A percentile compares a stretch with the other conserved stretches of the same genome.
Evolutionary conservation across 2,888 invertebrate genomes (phyloP).

Genomic region (Eilema depressum): DNA sequence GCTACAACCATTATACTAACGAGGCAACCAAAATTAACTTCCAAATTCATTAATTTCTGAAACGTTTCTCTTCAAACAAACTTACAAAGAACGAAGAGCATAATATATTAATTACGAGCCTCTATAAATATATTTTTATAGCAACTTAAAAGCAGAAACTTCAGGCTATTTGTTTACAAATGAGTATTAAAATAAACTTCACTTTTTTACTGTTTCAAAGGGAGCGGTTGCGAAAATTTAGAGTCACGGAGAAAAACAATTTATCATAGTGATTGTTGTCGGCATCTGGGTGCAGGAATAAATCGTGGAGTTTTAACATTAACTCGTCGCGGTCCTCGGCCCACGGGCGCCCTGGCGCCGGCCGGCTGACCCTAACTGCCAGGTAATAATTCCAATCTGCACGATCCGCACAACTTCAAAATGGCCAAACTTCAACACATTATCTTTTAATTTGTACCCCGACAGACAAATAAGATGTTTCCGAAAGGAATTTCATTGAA

Average conservation of each 20-base stretch:
- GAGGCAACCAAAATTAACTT: constrained; percentile 17
- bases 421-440: constrained; percentile 79
- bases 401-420: constrained; percentile 72
- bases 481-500: constrained; percentile 68
- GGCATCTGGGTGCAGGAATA: constrained; percentile 80
- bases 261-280: constrained; percentile 78
- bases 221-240: constrained; percentile 66
- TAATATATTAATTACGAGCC: constrained; percentile 44
- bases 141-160: constrained; percentile 46
- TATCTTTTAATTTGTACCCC: constrained; percentile 78
- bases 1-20: constrained; percentile 18
- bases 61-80: constrained; percentile 17
- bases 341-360: constrained; percentile 23
- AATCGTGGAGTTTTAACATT: constrained; percentile 80
- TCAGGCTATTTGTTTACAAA: constrained; percentile 49
- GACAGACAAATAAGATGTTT: constrained; percentile 76
- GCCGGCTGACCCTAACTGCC: constrained; percentile 58
- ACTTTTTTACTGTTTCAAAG: constrained; percentile 38
- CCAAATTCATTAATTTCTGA: constrained; percentile 13
- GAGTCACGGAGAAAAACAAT: constrained; percentile 71
- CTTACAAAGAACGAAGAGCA: constrained; percentile 15
- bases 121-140: constrained; percentile 37
- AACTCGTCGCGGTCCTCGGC: constrained; percentile 49
- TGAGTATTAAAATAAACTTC: constrained; percentile 53
- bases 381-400: constrained; percentile 85